These are phyloP conservation scores for Danaus melanippus DNA, from an alignment of 1,140 invertebrate species.

Conservation along the genomic window DNA sequence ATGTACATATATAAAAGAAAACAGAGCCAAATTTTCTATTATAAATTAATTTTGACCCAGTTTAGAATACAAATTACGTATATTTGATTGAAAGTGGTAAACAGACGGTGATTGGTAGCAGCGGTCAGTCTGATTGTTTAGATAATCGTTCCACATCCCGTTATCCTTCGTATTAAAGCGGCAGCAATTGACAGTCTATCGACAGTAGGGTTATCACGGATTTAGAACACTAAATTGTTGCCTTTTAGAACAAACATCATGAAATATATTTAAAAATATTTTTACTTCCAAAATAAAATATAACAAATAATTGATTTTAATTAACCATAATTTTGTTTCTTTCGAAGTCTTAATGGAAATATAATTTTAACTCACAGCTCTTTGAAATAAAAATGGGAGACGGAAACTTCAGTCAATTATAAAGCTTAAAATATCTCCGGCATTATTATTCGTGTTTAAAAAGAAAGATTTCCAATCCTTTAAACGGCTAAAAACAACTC, in stretches of 20 bases:
- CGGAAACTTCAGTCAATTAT: constrained; percentile 56
- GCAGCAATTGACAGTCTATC: constrained; percentile 11
- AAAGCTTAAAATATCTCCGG: constrained; percentile 61
- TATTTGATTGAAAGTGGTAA: not conserved
- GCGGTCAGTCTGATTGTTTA: constrained; percentile 11
- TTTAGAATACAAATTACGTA: too few relatives aligned
- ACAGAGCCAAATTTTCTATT: too few relatives aligned
- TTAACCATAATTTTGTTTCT: constrained; percentile 6
- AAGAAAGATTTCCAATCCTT: constrained; percentile 59
- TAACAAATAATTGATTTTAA: too few relatives aligned
- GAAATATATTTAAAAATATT: too few relatives aligned
- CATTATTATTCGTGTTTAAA: constrained; percentile 56
- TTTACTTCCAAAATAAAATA: too few relatives aligned
- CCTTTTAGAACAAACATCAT: too few relatives aligned
- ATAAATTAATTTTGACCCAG: too few relatives aligned
- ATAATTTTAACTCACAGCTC: constrained; percentile 47
- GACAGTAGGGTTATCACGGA: constrained; percentile 8
- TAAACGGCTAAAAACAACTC: constrained; percentile 60
- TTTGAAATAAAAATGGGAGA: constrained; percentile 40
- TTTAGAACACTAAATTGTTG: constrained; percentile 1
- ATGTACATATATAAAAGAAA: too few relatives aligned
- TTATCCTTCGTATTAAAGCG: constrained; percentile 10
- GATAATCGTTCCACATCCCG: constrained; percentile 12
- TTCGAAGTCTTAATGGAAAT: constrained; percentile 54
- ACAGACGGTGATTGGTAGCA: constrained; percentile 5